phyloP scores from a whole-genome alignment of 2,888 invertebrate genomes.

The Sphaerophoria taeniata region DNA sequence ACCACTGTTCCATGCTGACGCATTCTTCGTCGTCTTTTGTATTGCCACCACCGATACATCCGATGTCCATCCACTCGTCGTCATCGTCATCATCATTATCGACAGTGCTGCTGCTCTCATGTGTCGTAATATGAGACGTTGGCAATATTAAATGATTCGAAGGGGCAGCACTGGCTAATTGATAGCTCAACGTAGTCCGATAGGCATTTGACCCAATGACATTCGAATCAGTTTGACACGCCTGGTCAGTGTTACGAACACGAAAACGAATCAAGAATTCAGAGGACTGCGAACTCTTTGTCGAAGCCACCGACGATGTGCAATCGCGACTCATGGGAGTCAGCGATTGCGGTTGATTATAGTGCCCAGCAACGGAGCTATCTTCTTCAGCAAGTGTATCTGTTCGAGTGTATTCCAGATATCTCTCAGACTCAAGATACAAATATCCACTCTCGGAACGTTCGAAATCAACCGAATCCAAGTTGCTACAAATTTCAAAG shows the following conservation, averaged over 20 bases:
- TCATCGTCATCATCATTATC: slow-evolving; percentile 53
- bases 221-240: slow-evolving; percentile 64
- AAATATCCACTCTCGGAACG: slow-evolving; percentile 87
- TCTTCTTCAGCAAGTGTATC: slow-evolving; percentile 77
- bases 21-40: slow-evolving; percentile 52
- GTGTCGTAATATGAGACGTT: slow-evolving; percentile 2
- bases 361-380: slow-evolving; percentile 55
- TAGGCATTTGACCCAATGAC: slow-evolving; percentile 40
- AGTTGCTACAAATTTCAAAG: slow-evolving; percentile 86
- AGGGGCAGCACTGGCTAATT: slow-evolving; percentile 24
- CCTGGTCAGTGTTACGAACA: slow-evolving; percentile 59
- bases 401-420: slow-evolving; percentile 77
- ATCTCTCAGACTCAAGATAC: slow-evolving; percentile 84
- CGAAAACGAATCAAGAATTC: slow-evolving; percentile 67
- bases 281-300: slow-evolving; percentile 49
- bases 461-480: slow-evolving; percentile 87
- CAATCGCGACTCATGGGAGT: slow-evolving; percentile 46
- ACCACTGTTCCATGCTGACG: slow-evolving; percentile 76
- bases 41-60: slow-evolving; percentile 36
- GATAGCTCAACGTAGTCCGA: slow-evolving; percentile 43
- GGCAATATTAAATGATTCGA: slow-evolving; percentile 28
- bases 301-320: slow-evolving; percentile 50
- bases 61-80: slow-evolving; percentile 66
- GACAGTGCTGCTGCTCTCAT: background rate
- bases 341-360: slow-evolving; percentile 8